phyloP scores from a whole-genome alignment of 1,140 invertebrate species.

The Drosophila insularis region DNA sequence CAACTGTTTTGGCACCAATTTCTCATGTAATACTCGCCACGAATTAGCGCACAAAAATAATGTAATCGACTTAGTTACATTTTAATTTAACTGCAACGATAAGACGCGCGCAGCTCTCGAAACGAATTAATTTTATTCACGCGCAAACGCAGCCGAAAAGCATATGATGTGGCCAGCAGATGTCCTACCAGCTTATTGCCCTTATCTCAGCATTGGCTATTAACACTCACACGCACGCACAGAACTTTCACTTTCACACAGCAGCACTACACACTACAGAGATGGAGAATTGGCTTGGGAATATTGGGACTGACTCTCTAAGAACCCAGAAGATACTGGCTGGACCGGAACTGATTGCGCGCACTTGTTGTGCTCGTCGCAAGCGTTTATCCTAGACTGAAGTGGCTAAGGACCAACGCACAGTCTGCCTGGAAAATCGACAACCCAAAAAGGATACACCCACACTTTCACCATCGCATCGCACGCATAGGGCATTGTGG shows the following conservation, averaged over 20 bases:
- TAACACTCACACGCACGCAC: conserved; percentile 6
- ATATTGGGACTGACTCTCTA: conserved; percentile 26
- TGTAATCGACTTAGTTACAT: conserved; percentile 60
- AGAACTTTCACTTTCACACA: conserved; percentile 39
- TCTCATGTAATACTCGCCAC: conserved; percentile 4
- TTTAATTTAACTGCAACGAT: conserved; percentile 21
- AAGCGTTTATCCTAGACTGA: conserved; percentile 83
- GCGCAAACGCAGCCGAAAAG: conserved; percentile 42
- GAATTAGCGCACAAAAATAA: conserved; percentile 27
- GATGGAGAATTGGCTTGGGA: conserved; percentile 17
- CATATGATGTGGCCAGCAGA: conserved; percentile 26
- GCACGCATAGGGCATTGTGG: conserved; percentile 38
- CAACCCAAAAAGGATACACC: conserved; percentile 41
- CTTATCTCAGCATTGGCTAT: not conserved
- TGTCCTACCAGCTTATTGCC: conserved; percentile 30
- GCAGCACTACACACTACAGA: conserved; percentile 12
- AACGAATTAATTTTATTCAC: conserved; percentile 28
- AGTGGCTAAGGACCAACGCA: conserved; percentile 49
- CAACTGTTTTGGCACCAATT: conserved; percentile 59
- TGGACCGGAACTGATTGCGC: conserved; percentile 55
- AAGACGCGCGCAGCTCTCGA: conserved; percentile 51
- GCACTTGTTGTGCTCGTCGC: conserved; percentile 82
- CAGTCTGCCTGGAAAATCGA: conserved; percentile 53
- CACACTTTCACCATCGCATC: conserved; percentile 35
- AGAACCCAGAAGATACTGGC: conserved; percentile 23